A percentile compares a stretch with the other conserved stretches of the same genome.
Conservation (phyloP, 2,797 vertebrate genomes). For the Hippopotamyrus pictus region DNA sequence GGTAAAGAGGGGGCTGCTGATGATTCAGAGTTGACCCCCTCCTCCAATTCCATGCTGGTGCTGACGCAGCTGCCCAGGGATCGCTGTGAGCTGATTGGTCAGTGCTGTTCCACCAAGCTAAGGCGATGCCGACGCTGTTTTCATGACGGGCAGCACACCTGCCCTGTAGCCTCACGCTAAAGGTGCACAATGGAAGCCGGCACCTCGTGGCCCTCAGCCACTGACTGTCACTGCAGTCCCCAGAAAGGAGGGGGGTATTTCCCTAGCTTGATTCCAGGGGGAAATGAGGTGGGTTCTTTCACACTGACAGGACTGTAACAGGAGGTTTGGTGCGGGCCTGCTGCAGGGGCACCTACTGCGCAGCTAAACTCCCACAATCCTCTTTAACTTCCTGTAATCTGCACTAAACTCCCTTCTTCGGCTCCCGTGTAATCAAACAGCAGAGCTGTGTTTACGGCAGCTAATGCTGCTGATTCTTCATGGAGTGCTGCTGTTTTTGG, state of each 20-base stretch:
- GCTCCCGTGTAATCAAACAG: not conserved
- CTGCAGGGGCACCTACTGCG: not conserved
- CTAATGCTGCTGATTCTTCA: not conserved
- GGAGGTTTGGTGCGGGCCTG: not conserved
- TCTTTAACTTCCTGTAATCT: not conserved
- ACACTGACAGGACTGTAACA: not conserved
- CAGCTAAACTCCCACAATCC: not conserved
- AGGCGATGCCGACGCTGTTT: not conserved
- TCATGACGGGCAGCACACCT: not conserved
- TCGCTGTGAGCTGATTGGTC: not conserved
- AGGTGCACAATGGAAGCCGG: not conserved
- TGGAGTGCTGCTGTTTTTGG: slow-evolving; percentile 4
- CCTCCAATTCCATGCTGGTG: not conserved
- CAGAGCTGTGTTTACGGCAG: not conserved
- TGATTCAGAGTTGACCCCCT: slow-evolving; percentile 6
- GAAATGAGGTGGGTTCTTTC: not conserved
- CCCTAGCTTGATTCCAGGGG: not conserved
- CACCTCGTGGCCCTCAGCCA: not conserved
- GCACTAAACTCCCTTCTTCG: not conserved
- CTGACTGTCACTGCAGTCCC: not conserved
- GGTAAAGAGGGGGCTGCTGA: not conserved
- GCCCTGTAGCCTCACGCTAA: not conserved
- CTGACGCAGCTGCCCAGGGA: not conserved
- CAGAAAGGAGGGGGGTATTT: not conserved
- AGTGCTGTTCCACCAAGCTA: not conserved